Conservation (phyloP, 2,113 vertebrate genomes). For the Myocastor coypus region DNA sequence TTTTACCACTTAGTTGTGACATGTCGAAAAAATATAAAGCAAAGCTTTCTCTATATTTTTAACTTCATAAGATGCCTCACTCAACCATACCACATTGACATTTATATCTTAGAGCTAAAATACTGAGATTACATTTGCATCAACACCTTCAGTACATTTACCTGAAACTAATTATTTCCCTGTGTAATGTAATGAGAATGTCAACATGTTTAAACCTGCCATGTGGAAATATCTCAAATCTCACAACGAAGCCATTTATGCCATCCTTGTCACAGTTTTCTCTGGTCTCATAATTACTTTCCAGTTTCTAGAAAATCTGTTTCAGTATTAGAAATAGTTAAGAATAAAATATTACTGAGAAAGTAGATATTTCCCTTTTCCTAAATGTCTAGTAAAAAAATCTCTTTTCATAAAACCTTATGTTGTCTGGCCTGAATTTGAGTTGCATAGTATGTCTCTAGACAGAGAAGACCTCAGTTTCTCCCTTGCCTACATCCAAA, state of each 20-base stretch:
- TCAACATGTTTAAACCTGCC: constrained; percentile 72
- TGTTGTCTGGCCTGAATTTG: constrained; percentile 25
- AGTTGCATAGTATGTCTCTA: not conserved
- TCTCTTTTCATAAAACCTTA: not conserved
- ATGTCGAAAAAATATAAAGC: constrained; percentile 41
- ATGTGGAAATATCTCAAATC: constrained; percentile 35
- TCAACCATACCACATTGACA: constrained; percentile 79
- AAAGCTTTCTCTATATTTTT: constrained; percentile 15
- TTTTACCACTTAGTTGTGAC: constrained; percentile 34
- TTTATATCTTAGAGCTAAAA: constrained; percentile 85
- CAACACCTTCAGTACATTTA: constrained; percentile 85
- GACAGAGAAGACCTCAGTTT: not conserved
- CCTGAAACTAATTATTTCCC: constrained; percentile 86
- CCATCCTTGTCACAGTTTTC: not conserved
- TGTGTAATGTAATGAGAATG: constrained; percentile 76
- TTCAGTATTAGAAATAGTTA: constrained; percentile 45
- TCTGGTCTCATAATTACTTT: not conserved
- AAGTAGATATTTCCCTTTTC: not conserved
- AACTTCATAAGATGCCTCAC: constrained; percentile 25
- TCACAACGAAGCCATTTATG: constrained; percentile 34
- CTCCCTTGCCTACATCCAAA: not conserved
- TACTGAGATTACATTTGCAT: constrained; percentile 85
- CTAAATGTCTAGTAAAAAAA: constrained; percentile 1
- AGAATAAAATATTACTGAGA: not conserved
- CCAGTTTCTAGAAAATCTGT: constrained; percentile 29